phyloP scores from a whole-genome alignment of 2,888 invertebrate species.

The Sminthurides aquaticus region DNA sequence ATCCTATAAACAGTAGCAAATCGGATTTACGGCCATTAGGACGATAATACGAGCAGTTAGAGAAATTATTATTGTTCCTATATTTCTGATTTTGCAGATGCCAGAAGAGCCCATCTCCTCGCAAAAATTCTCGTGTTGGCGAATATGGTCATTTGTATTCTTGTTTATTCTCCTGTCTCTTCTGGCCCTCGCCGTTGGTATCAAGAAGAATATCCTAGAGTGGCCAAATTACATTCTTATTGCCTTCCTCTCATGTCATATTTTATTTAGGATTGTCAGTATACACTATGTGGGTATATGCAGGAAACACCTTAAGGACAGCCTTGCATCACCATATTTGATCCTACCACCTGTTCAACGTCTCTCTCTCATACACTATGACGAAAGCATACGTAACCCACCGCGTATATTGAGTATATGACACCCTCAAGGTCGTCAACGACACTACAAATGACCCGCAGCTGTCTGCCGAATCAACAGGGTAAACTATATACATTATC shows the following conservation, averaged over 20 bases:
- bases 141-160: slow-evolving; percentile 16
- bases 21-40: not conserved
- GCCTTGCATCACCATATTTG: slow-evolving; percentile 5
- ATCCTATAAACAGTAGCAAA: slow-evolving; percentile 1
- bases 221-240: slow-evolving; percentile 15
- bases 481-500: too few relatives aligned
- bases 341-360: not conserved
- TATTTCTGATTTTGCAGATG: slow-evolving; percentile 5
- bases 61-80: too few relatives aligned
- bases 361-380: too few relatives aligned
- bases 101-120: not conserved
- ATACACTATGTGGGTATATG: slow-evolving; percentile 5
- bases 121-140: slow-evolving; percentile 18
- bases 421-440: too few relatives aligned
- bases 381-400: too few relatives aligned
- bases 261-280: slow-evolving; percentile 1
- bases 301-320: slow-evolving; percentile 8
- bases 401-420: too few relatives aligned
- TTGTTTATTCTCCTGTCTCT: not conserved
- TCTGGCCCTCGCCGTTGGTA: not conserved
- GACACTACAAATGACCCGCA: too few relatives aligned
- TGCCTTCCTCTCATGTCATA: slow-evolving; percentile 10
- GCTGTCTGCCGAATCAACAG: too few relatives aligned
- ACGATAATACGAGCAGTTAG: too few relatives aligned
- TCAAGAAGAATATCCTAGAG: not conserved